Conservation (phyloP, 2,797 vertebrate species). For the Lagodon rhomboides region DNA sequence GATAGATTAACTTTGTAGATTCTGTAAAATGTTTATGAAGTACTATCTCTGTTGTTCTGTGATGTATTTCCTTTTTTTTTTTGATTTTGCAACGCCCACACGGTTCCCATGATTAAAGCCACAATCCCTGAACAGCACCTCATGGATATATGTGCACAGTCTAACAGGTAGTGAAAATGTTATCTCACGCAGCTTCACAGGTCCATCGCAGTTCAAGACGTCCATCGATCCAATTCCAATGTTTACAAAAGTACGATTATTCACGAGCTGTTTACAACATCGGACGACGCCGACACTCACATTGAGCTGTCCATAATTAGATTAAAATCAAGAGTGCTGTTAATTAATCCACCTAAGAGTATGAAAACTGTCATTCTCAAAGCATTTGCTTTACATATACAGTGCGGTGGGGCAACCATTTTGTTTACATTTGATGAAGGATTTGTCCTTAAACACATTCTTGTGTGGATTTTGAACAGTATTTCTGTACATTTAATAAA, state of each 20-base stretch:
- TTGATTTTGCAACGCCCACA: conserved; percentile 67
- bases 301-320: conserved; percentile 66
- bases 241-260: conserved; percentile 75
- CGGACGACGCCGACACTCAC: conserved; percentile 57
- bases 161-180: conserved; percentile 46
- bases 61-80: conserved; percentile 63
- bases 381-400: conserved; percentile 54
- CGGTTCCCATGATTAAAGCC: conserved; percentile 53
- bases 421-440: conserved; percentile 78
- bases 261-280: conserved; percentile 68
- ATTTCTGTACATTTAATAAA: conserved; percentile 89
- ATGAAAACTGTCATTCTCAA: conserved; percentile 57
- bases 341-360: conserved; percentile 35
- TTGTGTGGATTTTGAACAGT: conserved; percentile 82
- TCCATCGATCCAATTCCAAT: conserved; percentile 55
- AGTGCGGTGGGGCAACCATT: conserved; percentile 58
- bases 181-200: conserved; percentile 57
- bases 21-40: conserved; percentile 78
- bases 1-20: conserved; percentile 81
- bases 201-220: conserved; percentile 57
- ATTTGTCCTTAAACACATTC: conserved; percentile 72
- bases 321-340: conserved; percentile 62
- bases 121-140: conserved; percentile 54
- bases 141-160: conserved; percentile 52
- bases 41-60: conserved; percentile 80